phyloP scores from a whole-genome alignment of 2,113 vertebrate species.

The Pogona vitticeps region DNA sequence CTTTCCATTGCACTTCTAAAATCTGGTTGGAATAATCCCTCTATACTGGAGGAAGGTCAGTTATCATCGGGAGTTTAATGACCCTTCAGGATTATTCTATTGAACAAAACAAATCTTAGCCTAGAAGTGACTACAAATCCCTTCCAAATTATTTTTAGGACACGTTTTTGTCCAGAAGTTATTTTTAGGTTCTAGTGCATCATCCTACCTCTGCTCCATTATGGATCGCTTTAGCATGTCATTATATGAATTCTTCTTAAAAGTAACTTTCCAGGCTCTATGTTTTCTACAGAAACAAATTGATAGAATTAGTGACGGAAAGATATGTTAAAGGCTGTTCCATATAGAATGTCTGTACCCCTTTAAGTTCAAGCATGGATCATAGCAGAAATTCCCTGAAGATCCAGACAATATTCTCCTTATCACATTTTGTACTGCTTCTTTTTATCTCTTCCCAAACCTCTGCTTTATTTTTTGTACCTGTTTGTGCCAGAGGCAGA shows the following conservation, averaged over 20 bases:
- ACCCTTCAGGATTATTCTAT: neutral
- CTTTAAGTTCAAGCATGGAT: too few species aligned
- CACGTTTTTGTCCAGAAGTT: too few species aligned
- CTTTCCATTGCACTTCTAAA: slow-evolving; percentile 20
- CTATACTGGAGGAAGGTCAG: neutral
- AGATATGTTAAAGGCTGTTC: neutral
- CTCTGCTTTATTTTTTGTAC: too few species aligned
- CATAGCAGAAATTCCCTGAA: too few species aligned
- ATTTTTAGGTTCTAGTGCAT: neutral
- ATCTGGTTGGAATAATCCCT: neutral
- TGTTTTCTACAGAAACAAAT: neutral
- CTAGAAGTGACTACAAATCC: neutral
- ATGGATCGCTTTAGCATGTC: neutral
- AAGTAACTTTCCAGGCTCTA: neutral
- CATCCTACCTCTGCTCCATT: neutral
- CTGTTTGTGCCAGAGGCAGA: too few species aligned
- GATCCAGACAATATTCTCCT: too few species aligned
- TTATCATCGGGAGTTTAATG: neutral
- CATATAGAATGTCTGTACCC: too few species aligned
- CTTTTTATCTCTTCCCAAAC: too few species aligned
- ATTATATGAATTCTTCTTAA: neutral
- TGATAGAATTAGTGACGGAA: neutral
- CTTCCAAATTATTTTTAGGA: neutral
- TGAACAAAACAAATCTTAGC: neutral
- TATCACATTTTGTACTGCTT: too few species aligned